These are phyloP conservation scores for Turritopsis rubra DNA, from an alignment of 30 jellyfish, hydroid and myxozoan species.

Conservation along the genomic window DNA sequence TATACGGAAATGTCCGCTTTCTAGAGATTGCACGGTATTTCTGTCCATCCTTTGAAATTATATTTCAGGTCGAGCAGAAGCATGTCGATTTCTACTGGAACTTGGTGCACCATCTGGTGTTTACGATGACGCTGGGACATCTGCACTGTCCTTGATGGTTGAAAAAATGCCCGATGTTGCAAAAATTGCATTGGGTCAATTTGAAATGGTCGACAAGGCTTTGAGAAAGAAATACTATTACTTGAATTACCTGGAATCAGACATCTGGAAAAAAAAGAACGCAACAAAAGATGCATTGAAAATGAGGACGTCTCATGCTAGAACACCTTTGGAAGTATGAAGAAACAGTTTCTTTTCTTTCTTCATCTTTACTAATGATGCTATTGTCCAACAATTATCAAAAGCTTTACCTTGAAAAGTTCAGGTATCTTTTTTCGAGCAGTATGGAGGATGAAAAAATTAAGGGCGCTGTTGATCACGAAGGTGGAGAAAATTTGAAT, in stretches of 20 bases:
- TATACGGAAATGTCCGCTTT: no score
- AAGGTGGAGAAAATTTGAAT: no score
- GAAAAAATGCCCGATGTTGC: slow-evolving; percentile 98
- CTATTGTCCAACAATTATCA: no score
- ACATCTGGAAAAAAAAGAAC: slow-evolving; percentile 41
- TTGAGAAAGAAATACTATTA: slow-evolving; percentile 51
- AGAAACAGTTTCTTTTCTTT: not conserved
- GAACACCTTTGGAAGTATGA: slow-evolving; percentile 76
- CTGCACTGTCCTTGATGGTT: slow-evolving; percentile 57
- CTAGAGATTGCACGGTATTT: no score
- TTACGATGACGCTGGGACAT: slow-evolving; percentile 74
- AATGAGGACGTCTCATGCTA: slow-evolving; percentile 52
- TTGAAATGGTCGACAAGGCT: slow-evolving; percentile 56
- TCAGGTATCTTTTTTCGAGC: no score
- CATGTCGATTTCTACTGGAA: slow-evolving; percentile 56
- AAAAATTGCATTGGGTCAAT: slow-evolving; percentile 69
- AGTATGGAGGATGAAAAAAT: no score
- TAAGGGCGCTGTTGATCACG: no score
- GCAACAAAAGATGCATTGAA: slow-evolving; percentile 42
- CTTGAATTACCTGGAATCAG: slow-evolving; percentile 54
- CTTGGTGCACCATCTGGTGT: slow-evolving; percentile 96
- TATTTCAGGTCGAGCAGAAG: slow-evolving; percentile 65
- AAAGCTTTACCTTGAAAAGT: no score
- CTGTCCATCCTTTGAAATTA: not conserved
- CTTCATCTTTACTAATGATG: no score